phyloP scores from a whole-genome alignment of 2,113 vertebrate genomes.

The Antidorcas marsupialis region DNA sequence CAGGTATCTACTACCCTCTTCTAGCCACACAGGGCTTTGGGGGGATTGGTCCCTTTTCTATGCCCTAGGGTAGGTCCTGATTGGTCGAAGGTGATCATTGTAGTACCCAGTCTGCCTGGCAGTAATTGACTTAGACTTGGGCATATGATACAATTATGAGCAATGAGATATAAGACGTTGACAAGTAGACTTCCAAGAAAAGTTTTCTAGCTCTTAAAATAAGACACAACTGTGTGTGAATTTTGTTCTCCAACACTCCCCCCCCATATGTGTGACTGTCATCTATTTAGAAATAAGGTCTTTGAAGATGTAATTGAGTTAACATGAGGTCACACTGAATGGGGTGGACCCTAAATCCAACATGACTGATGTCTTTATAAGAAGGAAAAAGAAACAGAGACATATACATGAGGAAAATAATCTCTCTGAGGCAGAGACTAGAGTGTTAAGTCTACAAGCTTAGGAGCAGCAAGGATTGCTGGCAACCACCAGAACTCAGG shows the following conservation, averaged over 20 bases:
- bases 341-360: neutral
- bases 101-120: neutral
- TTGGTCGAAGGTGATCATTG: neutral
- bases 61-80: neutral
- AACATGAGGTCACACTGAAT: neutral
- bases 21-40: neutral
- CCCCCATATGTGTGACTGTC: neutral
- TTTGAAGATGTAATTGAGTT: neutral
- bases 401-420: neutral
- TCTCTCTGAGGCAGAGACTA: neutral
- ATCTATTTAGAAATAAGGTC: neutral
- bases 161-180: neutral
- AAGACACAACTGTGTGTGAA: neutral
- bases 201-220: neutral
- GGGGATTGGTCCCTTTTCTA: neutral
- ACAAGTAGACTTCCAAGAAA: neutral
- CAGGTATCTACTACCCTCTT: neutral
- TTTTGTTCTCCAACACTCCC: neutral
- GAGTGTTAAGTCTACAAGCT: neutral
- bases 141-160: neutral
- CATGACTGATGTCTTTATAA: neutral
- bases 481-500: neutral
- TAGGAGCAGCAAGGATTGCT: neutral
- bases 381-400: neutral
- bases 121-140: neutral